Percentiles rank a stretch among this genome's conserved stretches.
phyloP scores from a whole-genome alignment of 2,888 invertebrate species.

The Gandaritis pyraliata region DNA sequence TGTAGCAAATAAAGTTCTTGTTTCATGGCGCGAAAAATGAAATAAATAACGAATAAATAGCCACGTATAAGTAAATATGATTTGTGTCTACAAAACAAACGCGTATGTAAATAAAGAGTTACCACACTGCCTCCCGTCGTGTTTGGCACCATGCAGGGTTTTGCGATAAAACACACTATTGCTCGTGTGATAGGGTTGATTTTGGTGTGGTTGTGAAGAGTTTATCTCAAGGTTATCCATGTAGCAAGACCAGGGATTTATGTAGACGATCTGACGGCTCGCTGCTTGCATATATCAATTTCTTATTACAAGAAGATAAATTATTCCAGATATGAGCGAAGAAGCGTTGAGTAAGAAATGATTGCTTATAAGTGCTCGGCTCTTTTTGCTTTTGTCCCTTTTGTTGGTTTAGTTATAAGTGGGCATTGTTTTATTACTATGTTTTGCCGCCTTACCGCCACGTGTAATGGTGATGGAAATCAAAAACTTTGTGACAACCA shows the following conservation, averaged over 20 bases:
- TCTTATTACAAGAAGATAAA: conserved; percentile 70
- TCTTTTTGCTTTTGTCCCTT: conserved; percentile 26
- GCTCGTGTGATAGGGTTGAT: conserved; percentile 37
- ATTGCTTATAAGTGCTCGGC: conserved; percentile 41
- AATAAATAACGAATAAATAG: conserved; percentile 37
- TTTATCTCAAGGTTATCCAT: conserved; percentile 57
- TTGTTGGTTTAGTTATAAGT: conserved; percentile 31
- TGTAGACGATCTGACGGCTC: conserved; percentile 53
- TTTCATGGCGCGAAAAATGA: conserved; percentile 47
- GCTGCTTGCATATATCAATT: conserved; percentile 69
- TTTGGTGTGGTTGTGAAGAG: conserved; percentile 34
- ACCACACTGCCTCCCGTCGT: conserved; percentile 62
- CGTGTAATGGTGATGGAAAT: no score
- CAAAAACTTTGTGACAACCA: no score
- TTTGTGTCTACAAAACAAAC: conserved; percentile 73
- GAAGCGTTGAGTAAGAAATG: conserved; percentile 53
- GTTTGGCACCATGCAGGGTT: conserved; percentile 66
- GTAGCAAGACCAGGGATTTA: conserved; percentile 58
- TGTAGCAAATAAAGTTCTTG: conserved; percentile 11
- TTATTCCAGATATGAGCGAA: conserved; percentile 64
- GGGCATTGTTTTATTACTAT: conserved; percentile 34
- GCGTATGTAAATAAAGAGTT: conserved; percentile 73
- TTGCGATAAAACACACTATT: conserved; percentile 38
- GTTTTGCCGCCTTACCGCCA: conserved; percentile 1
- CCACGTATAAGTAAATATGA: conserved; percentile 56